phyloP scores from a whole-genome alignment of 1,140 invertebrate genomes.

The Meloidogyne floridensis region DNA sequence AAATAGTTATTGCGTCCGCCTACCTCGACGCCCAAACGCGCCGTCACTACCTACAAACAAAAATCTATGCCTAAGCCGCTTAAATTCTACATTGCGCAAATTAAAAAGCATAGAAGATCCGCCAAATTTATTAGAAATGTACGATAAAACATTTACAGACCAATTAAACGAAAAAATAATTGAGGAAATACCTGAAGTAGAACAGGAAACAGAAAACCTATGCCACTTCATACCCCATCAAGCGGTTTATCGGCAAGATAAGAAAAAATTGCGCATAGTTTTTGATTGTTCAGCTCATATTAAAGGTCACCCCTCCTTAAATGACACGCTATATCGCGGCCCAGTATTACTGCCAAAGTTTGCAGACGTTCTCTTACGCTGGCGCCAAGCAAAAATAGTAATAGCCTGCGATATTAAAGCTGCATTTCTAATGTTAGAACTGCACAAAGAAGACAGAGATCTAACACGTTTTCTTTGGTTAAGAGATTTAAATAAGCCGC shows the following conservation, averaged over 20 bases:
- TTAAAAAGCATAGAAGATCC: neutral
- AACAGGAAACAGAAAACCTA: neutral
- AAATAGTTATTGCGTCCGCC: neutral
- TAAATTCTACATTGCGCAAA: conserved; percentile 7
- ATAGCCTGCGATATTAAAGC: conserved; percentile 15
- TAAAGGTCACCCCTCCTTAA: conserved; percentile 34
- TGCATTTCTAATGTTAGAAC: conserved; percentile 10
- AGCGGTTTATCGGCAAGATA: conserved; percentile 51
- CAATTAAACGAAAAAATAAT: conserved; percentile 19
- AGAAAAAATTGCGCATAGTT: conserved; percentile 60
- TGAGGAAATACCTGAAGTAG: neutral
- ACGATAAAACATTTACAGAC: neutral
- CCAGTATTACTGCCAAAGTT: conserved; percentile 26
- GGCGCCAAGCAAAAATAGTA: neutral
- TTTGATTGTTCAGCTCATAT: conserved; percentile 64
- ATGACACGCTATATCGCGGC: conserved; percentile 35
- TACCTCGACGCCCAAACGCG: neutral
- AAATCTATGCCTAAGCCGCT: conserved; percentile 7
- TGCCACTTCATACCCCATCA: conserved; percentile 68
- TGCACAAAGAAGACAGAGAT: conserved; percentile 25
- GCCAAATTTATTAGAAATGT: conserved; percentile 5
- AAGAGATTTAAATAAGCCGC: conserved; percentile 23
- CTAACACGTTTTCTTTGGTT: conserved; percentile 28
- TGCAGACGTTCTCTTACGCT: conserved; percentile 23
- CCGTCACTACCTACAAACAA: conserved; percentile 11